Percentiles rank a stretch among this genome's conserved stretches.
phyloP scores from a whole-genome alignment of 2,888 invertebrate genomes.

The Platycheirus rosarum region DNA sequence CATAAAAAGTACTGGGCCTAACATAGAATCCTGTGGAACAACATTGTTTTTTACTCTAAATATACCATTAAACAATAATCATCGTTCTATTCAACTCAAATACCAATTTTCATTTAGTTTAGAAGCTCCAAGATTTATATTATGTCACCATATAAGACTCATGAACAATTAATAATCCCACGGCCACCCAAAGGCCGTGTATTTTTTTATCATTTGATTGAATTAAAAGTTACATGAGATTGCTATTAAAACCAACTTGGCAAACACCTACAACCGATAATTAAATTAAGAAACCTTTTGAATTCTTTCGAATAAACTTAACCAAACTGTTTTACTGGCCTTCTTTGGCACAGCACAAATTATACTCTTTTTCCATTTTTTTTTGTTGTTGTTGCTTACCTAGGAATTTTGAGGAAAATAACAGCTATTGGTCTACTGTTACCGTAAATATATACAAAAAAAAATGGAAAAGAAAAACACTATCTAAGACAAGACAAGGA shows the following conservation, averaged over 20 bases:
- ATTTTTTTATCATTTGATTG: slow-evolving; percentile 11
- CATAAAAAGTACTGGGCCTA: too few relatives aligned
- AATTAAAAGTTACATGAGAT: neutral
- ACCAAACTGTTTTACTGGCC: slow-evolving; percentile 28
- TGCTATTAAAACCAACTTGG: neutral
- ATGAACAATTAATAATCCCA: neutral
- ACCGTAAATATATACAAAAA: slow-evolving; percentile 20
- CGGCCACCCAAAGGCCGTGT: neutral
- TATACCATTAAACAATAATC: too few relatives aligned
- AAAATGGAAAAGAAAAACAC: slow-evolving; percentile 4
- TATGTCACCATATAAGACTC: too few relatives aligned
- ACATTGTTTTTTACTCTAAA: too few relatives aligned
- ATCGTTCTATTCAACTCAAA: too few relatives aligned
- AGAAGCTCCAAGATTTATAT: too few relatives aligned
- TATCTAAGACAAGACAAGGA: slow-evolving; percentile 35
- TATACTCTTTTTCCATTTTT: slow-evolving; percentile 2
- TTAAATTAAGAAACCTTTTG: slow-evolving; percentile 43
- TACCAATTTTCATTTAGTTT: too few relatives aligned
- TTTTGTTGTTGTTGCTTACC: slow-evolving; percentile 8
- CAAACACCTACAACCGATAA: slow-evolving; percentile 37
- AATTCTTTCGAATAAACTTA: slow-evolving; percentile 30
- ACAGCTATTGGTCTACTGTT: slow-evolving; percentile 24
- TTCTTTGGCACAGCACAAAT: slow-evolving; percentile 22
- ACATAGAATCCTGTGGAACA: too few relatives aligned
- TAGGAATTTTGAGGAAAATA: slow-evolving; percentile 19